phyloP scores from a whole-genome alignment of 2,888 invertebrate genomes.

The Macrophya annulata region DNA sequence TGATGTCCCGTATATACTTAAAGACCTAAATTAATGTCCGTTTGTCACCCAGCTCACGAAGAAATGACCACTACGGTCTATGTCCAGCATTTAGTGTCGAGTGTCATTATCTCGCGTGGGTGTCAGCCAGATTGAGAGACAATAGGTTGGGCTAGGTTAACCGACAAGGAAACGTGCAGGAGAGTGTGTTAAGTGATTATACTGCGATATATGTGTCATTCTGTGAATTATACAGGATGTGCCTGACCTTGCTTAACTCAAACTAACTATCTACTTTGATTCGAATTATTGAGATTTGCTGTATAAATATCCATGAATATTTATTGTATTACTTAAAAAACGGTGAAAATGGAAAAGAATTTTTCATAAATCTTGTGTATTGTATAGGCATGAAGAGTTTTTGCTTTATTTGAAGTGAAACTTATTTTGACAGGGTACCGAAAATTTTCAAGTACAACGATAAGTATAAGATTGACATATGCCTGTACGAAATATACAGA shows the following conservation, averaged over 20 bases:
- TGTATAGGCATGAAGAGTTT: no score
- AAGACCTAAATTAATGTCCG: not conserved
- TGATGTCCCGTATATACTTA: not conserved
- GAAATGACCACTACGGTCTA: slow-evolving; percentile 19
- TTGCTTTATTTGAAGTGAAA: no score
- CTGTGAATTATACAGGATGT: not conserved
- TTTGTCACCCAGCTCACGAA: slow-evolving; percentile 2
- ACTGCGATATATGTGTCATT: not conserved
- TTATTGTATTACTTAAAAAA: not conserved
- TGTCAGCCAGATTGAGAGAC: slow-evolving; percentile 50
- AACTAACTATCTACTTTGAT: not conserved
- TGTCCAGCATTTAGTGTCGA: slow-evolving; percentile 30
- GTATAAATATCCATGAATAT: no score
- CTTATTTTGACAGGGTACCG: no score
- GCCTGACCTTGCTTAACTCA: slow-evolving; percentile 44
- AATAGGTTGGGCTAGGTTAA: slow-evolving; percentile 49
- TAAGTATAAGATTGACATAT: no score
- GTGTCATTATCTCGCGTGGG: slow-evolving; percentile 47
- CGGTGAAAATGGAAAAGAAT: not conserved
- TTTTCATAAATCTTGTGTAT: not conserved
- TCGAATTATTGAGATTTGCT: not conserved
- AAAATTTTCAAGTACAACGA: no score
- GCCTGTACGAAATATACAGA: no score
- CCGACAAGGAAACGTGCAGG: not conserved
- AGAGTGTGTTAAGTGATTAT: slow-evolving; percentile 25